Conservation (phyloP, 2,888 invertebrate genomes). For the Ferrisia virgata region DNA sequence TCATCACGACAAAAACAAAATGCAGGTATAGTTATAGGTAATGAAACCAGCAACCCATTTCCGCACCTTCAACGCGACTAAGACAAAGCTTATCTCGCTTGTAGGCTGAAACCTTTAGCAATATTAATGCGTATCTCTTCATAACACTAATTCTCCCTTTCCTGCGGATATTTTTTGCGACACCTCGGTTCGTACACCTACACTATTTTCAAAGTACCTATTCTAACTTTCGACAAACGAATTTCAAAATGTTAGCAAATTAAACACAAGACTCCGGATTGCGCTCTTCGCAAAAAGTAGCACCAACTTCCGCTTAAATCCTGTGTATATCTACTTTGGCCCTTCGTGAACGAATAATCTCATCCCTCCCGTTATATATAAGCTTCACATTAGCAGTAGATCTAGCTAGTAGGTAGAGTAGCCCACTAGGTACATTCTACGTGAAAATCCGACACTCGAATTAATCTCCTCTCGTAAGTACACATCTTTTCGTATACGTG, state of each 20-base stretch:
- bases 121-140: conserved; percentile 2
- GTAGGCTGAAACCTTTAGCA: neutral
- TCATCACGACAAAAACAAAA: neutral
- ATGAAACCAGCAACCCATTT: neutral
- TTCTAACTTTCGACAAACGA: neutral
- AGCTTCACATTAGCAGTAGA: neutral
- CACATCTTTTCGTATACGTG: neutral
- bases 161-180: neutral
- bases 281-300: neutral
- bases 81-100: neutral
- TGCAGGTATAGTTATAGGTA: neutral
- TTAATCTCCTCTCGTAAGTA: neutral
- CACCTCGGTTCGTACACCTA: neutral
- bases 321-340: neutral
- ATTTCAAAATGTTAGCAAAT: neutral
- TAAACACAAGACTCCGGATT: neutral
- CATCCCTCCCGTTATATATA: neutral
- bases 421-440: neutral
- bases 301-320: neutral
- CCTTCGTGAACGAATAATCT: neutral
- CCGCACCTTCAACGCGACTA: neutral
- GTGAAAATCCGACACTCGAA: neutral
- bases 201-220: no score
- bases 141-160: neutral
- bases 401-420: no score